phyloP scores from a whole-genome alignment of 2,797 vertebrate species.

The Pangasius macronema region DNA sequence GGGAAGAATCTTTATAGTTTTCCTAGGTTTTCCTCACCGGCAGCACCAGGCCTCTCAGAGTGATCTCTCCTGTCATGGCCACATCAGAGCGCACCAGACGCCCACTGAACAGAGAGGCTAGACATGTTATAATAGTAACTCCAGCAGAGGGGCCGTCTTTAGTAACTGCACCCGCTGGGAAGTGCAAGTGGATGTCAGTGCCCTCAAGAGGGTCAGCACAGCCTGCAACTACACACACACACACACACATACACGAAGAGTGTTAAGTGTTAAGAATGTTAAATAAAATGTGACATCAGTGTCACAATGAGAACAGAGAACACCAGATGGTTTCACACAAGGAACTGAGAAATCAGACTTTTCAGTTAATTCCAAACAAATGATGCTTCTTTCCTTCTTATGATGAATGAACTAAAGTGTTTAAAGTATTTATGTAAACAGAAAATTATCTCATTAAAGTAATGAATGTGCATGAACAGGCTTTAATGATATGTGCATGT shows the following conservation, averaged over 20 bases:
- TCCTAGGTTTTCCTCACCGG: conserved; percentile 79
- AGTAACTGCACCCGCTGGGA: conserved; percentile 96
- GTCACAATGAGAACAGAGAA: not conserved
- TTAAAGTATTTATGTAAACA: not conserved
- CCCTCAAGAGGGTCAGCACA: conserved; percentile 92
- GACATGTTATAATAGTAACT: conserved; percentile 96
- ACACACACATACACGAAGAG: conserved; percentile 16
- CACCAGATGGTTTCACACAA: not conserved
- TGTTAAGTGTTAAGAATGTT: not conserved
- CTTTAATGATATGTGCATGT: not conserved
- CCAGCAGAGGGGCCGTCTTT: conserved; percentile 99
- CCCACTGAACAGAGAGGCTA: conserved; percentile 93
- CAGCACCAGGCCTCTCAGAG: conserved; percentile 91
- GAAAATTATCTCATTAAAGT: not conserved
- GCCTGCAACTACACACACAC: conserved; percentile 79
- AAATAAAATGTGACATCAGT: not conserved
- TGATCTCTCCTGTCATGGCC: conserved; percentile 98
- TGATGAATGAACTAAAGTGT: conserved; percentile 7
- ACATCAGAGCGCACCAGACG: conserved; percentile 91
- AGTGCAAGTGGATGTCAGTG: conserved; percentile 98
- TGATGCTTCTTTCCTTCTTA: not conserved
- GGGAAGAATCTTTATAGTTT: not conserved
- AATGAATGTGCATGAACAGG: not conserved
- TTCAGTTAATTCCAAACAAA: not conserved
- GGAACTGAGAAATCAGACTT: not conserved